phyloP scores from a whole-genome alignment of 2,888 invertebrate genomes.

The Orthosia gothica region DNA sequence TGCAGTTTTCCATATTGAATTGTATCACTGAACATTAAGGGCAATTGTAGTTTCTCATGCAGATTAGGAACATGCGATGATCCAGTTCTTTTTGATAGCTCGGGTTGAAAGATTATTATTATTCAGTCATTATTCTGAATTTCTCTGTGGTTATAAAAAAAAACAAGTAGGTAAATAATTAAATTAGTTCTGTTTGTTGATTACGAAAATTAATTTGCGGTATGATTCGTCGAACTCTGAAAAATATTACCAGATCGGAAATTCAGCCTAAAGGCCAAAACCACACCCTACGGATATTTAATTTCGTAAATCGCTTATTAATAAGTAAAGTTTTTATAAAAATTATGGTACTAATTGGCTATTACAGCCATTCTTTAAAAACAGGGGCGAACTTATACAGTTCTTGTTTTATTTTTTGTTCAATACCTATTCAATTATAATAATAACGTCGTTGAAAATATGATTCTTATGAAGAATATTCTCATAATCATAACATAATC shows the following conservation, averaged over 20 bases:
- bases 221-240: not conserved
- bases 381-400: not conserved
- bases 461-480: too few relatives aligned
- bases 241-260: slow-evolving; percentile 1
- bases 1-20: too few relatives aligned
- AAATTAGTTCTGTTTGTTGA: not conserved
- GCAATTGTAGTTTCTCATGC: not conserved
- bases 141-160: not conserved
- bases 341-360: slow-evolving; percentile 31
- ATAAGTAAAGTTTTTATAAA: slow-evolving; percentile 17
- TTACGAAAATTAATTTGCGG: slow-evolving; percentile 1
- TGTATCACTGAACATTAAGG: too few relatives aligned
- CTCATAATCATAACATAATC: too few relatives aligned
- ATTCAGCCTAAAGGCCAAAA: not conserved
- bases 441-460: too few relatives aligned
- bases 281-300: not conserved
- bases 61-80: not conserved
- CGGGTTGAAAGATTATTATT: not conserved
- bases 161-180: not conserved
- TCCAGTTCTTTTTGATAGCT: not conserved
- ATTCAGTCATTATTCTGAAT: not conserved
- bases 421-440: not conserved
- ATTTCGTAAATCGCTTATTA: not conserved
- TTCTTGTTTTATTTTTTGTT: not conserved
- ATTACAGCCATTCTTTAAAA: not conserved